These are phyloP conservation scores for Coreius guichenoti DNA, from an alignment of 2,797 vertebrate genomes.

Conservation along the genomic window DNA sequence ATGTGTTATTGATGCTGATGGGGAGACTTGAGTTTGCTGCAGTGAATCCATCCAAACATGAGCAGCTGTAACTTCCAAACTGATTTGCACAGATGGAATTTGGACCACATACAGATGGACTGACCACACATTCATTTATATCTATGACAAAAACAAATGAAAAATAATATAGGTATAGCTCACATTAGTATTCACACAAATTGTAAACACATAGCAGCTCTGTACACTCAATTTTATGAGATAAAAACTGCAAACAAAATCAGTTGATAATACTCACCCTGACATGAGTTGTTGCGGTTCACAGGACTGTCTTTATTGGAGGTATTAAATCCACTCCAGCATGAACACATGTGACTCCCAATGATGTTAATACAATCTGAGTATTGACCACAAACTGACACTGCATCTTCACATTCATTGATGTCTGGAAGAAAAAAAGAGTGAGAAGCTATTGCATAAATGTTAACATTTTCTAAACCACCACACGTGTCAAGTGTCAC, in stretches of 20 bases:
- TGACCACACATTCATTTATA: neutral
- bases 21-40: neutral
- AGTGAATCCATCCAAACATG: constrained; percentile 28
- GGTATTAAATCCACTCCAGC: constrained; percentile 27
- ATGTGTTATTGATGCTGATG: neutral
- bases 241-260: too few relatives aligned
- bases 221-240: neutral
- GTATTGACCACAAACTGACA: constrained; percentile 36
- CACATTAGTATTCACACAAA: too few relatives aligned
- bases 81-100: neutral
- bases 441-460: neutral
- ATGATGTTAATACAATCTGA: constrained; percentile 40
- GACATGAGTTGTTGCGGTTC: constrained; percentile 25
- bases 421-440: neutral
- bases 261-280: neutral
- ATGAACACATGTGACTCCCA: constrained; percentile 44
- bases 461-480: too few relatives aligned
- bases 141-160: neutral
- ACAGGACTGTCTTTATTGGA: neutral
- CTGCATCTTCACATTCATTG: constrained; percentile 27
- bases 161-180: too few relatives aligned
- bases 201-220: too few relatives aligned
- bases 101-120: neutral
- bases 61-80: neutral
- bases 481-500: too few relatives aligned